These are phyloP conservation scores for Leucoma salicis DNA, from an alignment of 2,888 invertebrate species.

Conservation along the genomic window DNA sequence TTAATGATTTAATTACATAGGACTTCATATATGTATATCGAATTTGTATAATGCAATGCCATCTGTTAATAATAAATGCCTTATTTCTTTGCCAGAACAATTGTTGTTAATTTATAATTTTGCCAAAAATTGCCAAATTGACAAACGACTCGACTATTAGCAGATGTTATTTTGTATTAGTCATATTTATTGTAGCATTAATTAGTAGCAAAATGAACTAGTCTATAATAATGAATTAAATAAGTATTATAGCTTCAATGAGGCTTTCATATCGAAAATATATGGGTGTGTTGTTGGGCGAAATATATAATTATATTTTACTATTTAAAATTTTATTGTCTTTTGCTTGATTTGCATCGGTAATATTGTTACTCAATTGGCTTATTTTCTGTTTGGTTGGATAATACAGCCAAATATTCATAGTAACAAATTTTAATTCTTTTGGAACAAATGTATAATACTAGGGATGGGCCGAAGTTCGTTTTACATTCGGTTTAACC, in stretches of 20 bases:
- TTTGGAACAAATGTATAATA: not conserved
- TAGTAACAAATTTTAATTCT: not conserved
- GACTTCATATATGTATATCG: too few species aligned
- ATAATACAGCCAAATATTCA: not conserved
- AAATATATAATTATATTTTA: not conserved
- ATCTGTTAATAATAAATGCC: not conserved
- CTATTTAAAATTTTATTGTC: not conserved
- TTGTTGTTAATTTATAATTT: conserved; percentile 55
- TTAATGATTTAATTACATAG: too few species aligned
- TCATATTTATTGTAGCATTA: conserved; percentile 53
- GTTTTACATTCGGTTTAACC: too few species aligned
- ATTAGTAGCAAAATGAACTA: conserved; percentile 49
- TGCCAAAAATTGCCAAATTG: conserved; percentile 78
- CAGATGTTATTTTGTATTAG: conserved; percentile 49
- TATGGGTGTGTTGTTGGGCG: conserved; percentile 11
- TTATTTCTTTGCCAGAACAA: conserved; percentile 3
- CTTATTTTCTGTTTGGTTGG: not conserved
- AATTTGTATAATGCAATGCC: too few species aligned
- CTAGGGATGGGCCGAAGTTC: too few species aligned
- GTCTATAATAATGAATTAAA: conserved; percentile 47
- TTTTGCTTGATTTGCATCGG: not conserved
- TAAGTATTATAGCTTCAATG: conserved; percentile 42
- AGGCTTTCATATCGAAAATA: conserved; percentile 53
- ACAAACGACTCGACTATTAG: conserved; percentile 55
- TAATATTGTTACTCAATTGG: not conserved